Percentiles rank a stretch among this genome's conserved stretches.
Evolutionary conservation across 2,113 vertebrate genomes (phyloP).

Genomic region (Pedetes capensis): DNA sequence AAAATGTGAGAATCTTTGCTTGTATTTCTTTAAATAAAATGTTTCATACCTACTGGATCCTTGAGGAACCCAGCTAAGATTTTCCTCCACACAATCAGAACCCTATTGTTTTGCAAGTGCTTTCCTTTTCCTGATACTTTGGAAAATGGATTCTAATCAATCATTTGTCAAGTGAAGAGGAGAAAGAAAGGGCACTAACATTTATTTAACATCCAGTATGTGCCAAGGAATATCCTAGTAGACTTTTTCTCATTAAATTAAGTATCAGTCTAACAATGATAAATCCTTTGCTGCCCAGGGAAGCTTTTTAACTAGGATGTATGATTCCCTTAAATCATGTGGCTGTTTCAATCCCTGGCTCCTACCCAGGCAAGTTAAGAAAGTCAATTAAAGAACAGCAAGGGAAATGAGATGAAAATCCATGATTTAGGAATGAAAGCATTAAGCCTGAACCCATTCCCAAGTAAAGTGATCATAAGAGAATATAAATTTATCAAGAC

Average conservation of each 20-base stretch:
- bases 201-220: slow-evolving; percentile 44
- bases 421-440: slow-evolving; percentile 14
- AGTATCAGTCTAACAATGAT: slow-evolving; percentile 50
- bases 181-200: not conserved
- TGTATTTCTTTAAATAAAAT: slow-evolving; percentile 67
- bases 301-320: slow-evolving; percentile 69
- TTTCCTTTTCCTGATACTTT: slow-evolving; percentile 39
- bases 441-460: not conserved
- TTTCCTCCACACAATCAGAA: slow-evolving; percentile 18
- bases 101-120: slow-evolving; percentile 32
- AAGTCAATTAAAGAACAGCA: slow-evolving; percentile 71
- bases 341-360: slow-evolving; percentile 74
- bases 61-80: slow-evolving; percentile 6
- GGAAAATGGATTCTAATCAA: slow-evolving; percentile 46
- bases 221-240: not conserved
- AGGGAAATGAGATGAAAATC: slow-evolving; percentile 68
- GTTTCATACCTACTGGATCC: not conserved
- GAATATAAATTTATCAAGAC: not conserved
- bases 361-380: slow-evolving; percentile 68
- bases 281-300: slow-evolving; percentile 60
- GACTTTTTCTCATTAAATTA: not conserved
- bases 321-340: slow-evolving; percentile 66
- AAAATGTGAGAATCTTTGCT: not conserved
- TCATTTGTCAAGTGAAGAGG: slow-evolving; percentile 41
- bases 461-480: not conserved